A percentile compares a stretch with the other conserved stretches of the same genome.
Conservation (phyloP, 2,113 vertebrate genomes). For the Mormoops blainvillei region DNA sequence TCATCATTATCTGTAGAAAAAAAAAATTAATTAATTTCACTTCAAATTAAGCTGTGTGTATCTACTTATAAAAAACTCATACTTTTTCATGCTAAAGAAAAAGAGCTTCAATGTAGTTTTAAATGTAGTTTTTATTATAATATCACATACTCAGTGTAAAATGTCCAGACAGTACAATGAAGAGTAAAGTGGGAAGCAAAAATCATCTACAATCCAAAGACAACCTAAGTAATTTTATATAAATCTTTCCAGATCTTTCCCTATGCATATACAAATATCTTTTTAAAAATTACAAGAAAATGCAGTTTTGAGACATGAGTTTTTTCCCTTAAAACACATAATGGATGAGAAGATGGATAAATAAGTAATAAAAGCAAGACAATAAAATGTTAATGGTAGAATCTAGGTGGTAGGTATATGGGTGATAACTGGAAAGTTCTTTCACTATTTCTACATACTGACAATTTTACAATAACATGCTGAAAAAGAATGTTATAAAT, state of each 20-base stretch:
- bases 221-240: neutral
- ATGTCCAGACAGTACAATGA: neutral
- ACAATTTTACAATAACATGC: neutral
- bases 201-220: neutral
- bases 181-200: neutral
- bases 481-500: neutral
- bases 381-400: neutral
- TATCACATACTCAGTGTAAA: neutral
- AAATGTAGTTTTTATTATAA: conserved; percentile 10
- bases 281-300: neutral
- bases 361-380: neutral
- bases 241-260: neutral
- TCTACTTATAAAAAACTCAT: neutral
- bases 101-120: neutral
- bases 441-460: neutral
- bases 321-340: neutral
- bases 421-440: neutral
- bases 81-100: neutral
- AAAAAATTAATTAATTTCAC: conserved; percentile 8
- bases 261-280: neutral
- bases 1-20: conserved; percentile 83
- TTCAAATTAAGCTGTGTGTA: neutral
- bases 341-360: neutral
- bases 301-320: neutral
- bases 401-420: neutral